phyloP scores from a whole-genome alignment of 1,140 invertebrate species.

The Drosophila ironensis region DNA sequence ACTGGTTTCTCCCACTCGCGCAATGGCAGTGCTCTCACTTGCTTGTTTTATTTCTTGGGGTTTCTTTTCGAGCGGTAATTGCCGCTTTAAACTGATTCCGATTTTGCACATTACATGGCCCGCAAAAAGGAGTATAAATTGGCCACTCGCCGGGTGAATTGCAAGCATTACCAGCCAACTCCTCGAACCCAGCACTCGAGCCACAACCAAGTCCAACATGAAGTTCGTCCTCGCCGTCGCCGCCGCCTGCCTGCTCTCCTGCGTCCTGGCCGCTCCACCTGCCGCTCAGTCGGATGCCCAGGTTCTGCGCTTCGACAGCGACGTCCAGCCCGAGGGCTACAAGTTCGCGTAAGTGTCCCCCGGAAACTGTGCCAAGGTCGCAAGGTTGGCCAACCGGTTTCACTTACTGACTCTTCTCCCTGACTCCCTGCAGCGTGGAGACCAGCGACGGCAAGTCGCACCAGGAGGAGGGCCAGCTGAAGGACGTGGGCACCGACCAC shows the following conservation, averaged over 20 bases:
- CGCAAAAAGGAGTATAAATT: conserved; percentile 66
- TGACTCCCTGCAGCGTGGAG: conserved; percentile 83
- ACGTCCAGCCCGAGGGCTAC: conserved; percentile 66
- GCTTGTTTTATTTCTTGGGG: conserved; percentile 16
- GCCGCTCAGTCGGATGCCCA: conserved; percentile 42
- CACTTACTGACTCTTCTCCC: background rate
- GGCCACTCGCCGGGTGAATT: conserved; percentile 32
- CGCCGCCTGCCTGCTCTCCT: conserved; percentile 36
- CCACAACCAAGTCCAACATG: conserved; percentile 31
- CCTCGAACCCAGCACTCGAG: conserved; percentile 50
- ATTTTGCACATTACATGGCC: conserved; percentile 22
- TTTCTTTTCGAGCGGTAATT: conserved; percentile 28
- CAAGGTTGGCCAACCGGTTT: conserved; percentile 44
- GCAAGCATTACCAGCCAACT: conserved; percentile 64
- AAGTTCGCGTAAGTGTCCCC: conserved; percentile 59
- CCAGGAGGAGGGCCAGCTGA: conserved; percentile 85
- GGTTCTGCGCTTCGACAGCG: conserved; percentile 60
- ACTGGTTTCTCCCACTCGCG: conserved; percentile 27
- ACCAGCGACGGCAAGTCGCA: conserved; percentile 87
- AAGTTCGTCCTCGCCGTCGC: conserved; percentile 38
- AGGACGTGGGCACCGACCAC: conserved; percentile 82
- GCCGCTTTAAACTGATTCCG: conserved; percentile 20
- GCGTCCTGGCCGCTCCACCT: conserved; percentile 46
- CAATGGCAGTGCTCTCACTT: background rate
- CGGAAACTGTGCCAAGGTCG: conserved; percentile 57